Base-by-base conservation (phyloP, 2,888 invertebrate genomes). In the Macrosiphum euphorbiae region DNA sequence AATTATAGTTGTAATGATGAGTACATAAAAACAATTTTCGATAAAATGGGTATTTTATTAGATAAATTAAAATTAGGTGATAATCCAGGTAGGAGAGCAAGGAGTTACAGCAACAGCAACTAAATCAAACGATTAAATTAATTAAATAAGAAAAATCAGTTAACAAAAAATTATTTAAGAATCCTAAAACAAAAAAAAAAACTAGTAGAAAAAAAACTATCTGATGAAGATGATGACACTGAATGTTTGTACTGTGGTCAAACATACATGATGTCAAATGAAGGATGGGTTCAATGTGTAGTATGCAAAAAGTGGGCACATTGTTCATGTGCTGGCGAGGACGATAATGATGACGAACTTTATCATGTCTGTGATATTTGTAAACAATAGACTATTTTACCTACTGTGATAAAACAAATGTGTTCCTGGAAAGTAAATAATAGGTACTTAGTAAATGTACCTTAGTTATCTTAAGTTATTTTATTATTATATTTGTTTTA, bases 331-430 rank as follows among this genome's bases (percentile, higher is more conserved):
- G 88, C 52, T 35, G 52, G 88, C 0, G 88, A 88, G 8, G 52
- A 88, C 11, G 88, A 88, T 88, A 55, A 88, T 24, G 24, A 88
- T 55, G 35, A 88, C 1, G 52, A 88, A 52, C 8, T 88, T 35
- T 35, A 55, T 35, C 35, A 88, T 24, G 41, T 55, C 10, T 88
- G 55, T 88, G 55, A 88, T 88, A 88, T 88, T 35, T 88, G 88
- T 55, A 88, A 88, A 24, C 55, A 87, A 52, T 78, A 78, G 13
- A 78, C 1, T 10, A 2, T 8, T 10, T n/a, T n/a, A n/a, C 8
- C 26, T 58, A 58, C 3, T 58, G 26, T 58, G 28, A 28, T 58
- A 58, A 58, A 28, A 58, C 1, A 10, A 26, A 7, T 58, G 1
- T 28, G 26, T 26, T 26, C 26, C 58, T 58, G 1, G 26, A 1